Base-by-base conservation (phyloP, 2,797 vertebrate genomes). In the Chelmon rostratus region DNA sequence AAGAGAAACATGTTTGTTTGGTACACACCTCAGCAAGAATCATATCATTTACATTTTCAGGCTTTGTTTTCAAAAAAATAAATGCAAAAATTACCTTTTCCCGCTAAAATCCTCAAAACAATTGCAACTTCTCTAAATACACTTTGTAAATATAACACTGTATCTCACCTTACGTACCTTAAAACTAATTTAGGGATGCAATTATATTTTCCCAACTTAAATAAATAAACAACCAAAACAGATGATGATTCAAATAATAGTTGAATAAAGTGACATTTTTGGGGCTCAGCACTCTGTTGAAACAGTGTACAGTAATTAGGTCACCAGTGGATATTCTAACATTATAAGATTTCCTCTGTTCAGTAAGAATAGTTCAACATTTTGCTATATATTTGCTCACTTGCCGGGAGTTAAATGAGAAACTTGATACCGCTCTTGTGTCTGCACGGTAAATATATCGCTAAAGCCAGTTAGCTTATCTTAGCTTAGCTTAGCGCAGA, bases 391-490 rank as follows among this genome's bases (percentile, higher is more conserved):
- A 54, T 1, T 62, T 57, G n/a, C 52, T 58, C 9, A 8, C 21
- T 53, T 33, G 28, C n/a, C n/a, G n/a, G n/a, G 25, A 33, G 4
- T 33, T 15, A 21, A 28, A 68, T 25, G 28, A 54, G 31, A n/a
- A 8, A 18, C 12, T 37, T 1, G 0, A 28, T 15, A 35, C 5
- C 2, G 49, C 4, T 28, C 2, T 4, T 8, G 3, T 25, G 46
- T 59, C n/a, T 76, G 35, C 21, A 7, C 5, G 3, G 9, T 8
- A 47, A 28, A 74, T 21, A 23, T 11, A 37, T 47, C 21, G 1
- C 49, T 15, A 46, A 10, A 40, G 12, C 11, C 10, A 10, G 21
- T 57, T 44, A 53, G 56, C 47, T 23, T 28, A 50, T 8, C 8
- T 8, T 49, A 47, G 49, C 47, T 23, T 28, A 50, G 8, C 8